Evolutionary conservation across 2,888 invertebrate species (phyloP), one percentile per base, ranked within the genome.

Genomic region (Hydrotaea cyrtoneurina): DNA sequence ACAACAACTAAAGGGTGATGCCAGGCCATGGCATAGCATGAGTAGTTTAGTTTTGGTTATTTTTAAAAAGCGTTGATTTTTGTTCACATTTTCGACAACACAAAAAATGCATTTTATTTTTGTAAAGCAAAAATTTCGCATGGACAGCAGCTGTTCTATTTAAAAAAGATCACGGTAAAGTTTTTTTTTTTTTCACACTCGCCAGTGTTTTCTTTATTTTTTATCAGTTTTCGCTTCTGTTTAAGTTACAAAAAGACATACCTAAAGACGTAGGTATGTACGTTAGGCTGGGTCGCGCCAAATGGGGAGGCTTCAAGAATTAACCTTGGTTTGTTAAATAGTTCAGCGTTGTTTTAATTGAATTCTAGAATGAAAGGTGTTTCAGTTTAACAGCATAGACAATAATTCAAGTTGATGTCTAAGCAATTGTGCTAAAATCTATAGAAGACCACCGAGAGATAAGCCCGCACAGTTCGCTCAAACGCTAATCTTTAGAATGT

Each of bases 71-170:
- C 21, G 62, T 3, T 17, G 31, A n/a, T 43, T 64, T 39, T 13
- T 50, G 15, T 19, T 13, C 15, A 21, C 43, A 31, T 76, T 76
- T 23, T 31, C 31, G 31, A 31, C 7, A 31, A 31, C 19, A 17
- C 19, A 78, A 55, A 8, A 64, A 66, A 11, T 21, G 8, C 69
- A 46, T 46, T 69, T 46, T 69, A 69, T 46, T 69, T 69, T 46
- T 69, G 46, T 69, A 23, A 39, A 39, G 19, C n/a, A n/a, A n/a
- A 46, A 31, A 11, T 21, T 77, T 74, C 31, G 26, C 59, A 73
- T 43, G 36, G 66, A 79, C 84, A 81, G 84, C 84, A 81, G 84
- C 84, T 85, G 85, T 59, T 79, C 53, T 80, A 77, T 43, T 73
- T 15, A 21, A 76, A 50, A 46, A 72, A 76, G 79, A 39, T 83